Evolutionary conservation across 2,797 vertebrate species (phyloP).

Genomic region (Ambastaia sidthimunki): DNA sequence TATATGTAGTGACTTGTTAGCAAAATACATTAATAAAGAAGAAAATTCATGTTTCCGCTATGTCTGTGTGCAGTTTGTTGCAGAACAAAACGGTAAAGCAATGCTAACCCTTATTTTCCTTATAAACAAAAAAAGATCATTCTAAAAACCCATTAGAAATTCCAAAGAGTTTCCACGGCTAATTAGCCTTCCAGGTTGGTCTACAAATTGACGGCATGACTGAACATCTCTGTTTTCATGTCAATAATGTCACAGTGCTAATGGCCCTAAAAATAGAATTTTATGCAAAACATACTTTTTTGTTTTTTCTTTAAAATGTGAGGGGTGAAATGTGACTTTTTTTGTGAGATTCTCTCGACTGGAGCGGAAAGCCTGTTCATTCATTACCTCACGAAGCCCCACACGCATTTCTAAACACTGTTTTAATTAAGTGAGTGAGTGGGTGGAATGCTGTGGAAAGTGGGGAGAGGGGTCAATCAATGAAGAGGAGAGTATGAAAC

Average conservation of each 20-base stretch:
- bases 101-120: not conserved
- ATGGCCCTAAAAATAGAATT: not conserved
- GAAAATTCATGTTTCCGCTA: too few species aligned
- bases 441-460: constrained; percentile 49
- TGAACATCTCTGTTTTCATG: not conserved
- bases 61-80: too few species aligned
- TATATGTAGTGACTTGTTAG: too few species aligned
- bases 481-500: constrained; percentile 41
- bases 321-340: not conserved
- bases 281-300: too few species aligned
- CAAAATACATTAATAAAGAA: too few species aligned
- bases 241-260: not conserved
- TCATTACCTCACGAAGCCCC: constrained; percentile 41
- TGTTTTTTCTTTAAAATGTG: not conserved
- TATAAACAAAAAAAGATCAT: not conserved
- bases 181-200: not conserved
- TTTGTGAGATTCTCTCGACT: constrained; percentile 1
- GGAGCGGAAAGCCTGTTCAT: constrained; percentile 23
- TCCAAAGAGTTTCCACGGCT: not conserved
- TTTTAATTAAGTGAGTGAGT: constrained; percentile 49
- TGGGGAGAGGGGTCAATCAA: constrained; percentile 45
- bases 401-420: constrained; percentile 32
- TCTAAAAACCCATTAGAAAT: not conserved
- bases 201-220: not conserved
- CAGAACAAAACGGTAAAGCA: not conserved